Conservation (phyloP, 1,140 invertebrate species). For the Neomicropteryx cornuta region DNA sequence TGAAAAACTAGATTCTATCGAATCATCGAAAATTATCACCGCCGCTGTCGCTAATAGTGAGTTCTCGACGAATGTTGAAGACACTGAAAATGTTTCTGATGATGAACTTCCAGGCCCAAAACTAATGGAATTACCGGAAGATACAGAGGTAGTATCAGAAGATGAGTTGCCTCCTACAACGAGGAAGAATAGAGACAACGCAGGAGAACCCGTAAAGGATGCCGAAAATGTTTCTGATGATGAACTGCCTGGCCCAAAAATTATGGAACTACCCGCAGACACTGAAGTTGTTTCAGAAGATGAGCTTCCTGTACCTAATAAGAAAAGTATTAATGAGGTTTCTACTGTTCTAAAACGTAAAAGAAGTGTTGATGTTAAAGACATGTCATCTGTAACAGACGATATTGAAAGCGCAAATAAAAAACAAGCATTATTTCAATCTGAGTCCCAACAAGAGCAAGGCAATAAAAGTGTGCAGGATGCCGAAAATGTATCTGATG, state of each 20-base stretch:
- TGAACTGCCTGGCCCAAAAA: conserved; percentile 61
- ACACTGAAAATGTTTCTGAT: conserved; percentile 58
- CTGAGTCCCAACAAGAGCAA: conserved; percentile 4
- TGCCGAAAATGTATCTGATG: conserved; percentile 59
- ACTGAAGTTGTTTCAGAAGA: conserved; percentile 50
- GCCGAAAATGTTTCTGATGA: conserved; percentile 44
- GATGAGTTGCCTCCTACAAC: conserved; percentile 50
- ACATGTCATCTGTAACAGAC: conserved; percentile 16
- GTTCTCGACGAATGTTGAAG: conserved; percentile 38
- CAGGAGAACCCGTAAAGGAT: conserved; percentile 38
- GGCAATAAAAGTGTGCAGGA: conserved; percentile 38
- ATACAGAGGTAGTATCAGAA: conserved; percentile 62
- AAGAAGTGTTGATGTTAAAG: conserved; percentile 1
- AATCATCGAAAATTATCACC: conserved; percentile 2
- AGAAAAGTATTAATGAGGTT: too few relatives aligned
- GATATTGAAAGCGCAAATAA: conserved; percentile 4
- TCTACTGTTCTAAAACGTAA: too few relatives aligned
- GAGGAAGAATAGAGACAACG: conserved; percentile 18
- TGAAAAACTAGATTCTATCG: conserved; percentile 1
- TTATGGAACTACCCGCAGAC: conserved; percentile 65
- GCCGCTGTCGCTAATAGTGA: conserved; percentile 10
- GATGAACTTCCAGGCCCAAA: conserved; percentile 43
- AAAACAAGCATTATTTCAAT: too few relatives aligned
- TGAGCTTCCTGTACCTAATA: too few relatives aligned
- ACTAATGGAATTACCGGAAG: conserved; percentile 30